phyloP scores from a whole-genome alignment of 1,140 invertebrate genomes.

The Hypsibius dujardini region DNA sequence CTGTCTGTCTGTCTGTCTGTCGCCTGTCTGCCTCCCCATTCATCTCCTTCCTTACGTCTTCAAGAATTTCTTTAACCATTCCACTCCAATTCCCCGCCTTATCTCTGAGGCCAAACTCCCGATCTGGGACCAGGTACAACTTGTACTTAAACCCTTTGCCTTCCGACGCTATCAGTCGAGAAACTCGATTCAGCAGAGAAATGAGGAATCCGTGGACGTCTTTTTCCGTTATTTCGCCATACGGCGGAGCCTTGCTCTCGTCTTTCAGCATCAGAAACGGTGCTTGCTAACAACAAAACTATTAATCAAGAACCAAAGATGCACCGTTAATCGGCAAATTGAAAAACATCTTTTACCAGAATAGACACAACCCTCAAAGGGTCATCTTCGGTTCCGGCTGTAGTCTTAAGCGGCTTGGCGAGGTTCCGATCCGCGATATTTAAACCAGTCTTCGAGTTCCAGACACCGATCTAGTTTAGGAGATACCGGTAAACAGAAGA shows the following conservation, averaged over 20 bases:
- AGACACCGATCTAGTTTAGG: background rate
- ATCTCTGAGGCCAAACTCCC: conserved; percentile 79
- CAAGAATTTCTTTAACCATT: conserved; percentile 74
- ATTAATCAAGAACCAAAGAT: background rate
- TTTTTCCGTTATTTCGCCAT: conserved; percentile 47
- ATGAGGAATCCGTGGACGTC: conserved; percentile 87
- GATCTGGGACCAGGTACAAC: conserved; percentile 72
- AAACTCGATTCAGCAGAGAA: conserved; percentile 68
- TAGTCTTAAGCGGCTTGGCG: background rate
- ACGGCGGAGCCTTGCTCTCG: conserved; percentile 32
- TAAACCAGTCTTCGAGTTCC: conserved; percentile 2
- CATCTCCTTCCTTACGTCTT: conserved; percentile 30
- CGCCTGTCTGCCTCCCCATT: too few relatives aligned
- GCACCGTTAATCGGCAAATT: background rate
- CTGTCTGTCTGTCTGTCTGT: too few relatives aligned
- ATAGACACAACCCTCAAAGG: background rate
- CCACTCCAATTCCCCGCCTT: conserved; percentile 89
- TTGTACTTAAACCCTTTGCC: conserved; percentile 64
- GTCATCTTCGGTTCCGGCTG: background rate
- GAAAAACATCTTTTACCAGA: background rate
- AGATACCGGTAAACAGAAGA: background rate
- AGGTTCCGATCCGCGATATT: background rate
- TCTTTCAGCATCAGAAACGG: conserved; percentile 33
- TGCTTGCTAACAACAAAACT: background rate
- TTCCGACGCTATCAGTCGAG: conserved; percentile 32